These are phyloP conservation scores for Nothocercus julius DNA, from an alignment of 2,113 vertebrate genomes.

Conservation along the genomic window DNA sequence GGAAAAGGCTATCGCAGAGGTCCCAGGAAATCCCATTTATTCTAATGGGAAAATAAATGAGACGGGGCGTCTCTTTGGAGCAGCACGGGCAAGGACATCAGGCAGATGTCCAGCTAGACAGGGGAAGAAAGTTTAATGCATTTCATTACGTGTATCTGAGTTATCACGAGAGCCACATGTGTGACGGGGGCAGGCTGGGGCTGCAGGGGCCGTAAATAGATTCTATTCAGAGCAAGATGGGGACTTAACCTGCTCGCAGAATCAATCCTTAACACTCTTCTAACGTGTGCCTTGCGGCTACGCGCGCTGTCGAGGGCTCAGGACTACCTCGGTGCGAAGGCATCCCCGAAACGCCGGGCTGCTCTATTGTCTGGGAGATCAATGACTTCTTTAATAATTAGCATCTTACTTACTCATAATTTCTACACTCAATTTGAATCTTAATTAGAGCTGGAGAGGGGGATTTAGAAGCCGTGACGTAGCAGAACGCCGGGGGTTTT, in stretches of 20 bases:
- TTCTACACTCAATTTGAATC: constrained; percentile 57
- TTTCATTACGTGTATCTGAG: neutral
- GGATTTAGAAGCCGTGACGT: neutral
- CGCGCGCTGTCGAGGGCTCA: neutral
- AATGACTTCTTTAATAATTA: constrained; percentile 70
- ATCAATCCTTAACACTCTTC: neutral
- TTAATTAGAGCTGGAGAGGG: constrained; percentile 54
- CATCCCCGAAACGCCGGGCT: neutral
- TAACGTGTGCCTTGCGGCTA: neutral
- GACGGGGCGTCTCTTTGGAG: neutral
- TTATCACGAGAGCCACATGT: neutral
- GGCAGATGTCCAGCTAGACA: neutral
- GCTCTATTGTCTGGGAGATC: constrained; percentile 62
- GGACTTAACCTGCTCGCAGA: neutral
- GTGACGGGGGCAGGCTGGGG: neutral
- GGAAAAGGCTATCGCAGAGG: accelerated
- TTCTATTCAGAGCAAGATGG: neutral
- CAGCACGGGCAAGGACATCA: neutral
- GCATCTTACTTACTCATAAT: constrained; percentile 68
- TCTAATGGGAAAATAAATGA: neutral
- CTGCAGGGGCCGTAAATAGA: neutral
- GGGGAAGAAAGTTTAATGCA: neutral
- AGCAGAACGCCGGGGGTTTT: neutral
- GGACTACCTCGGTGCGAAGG: neutral
- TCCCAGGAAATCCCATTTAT: neutral